Base-by-base conservation (phyloP, 2,888 invertebrate genomes). In the Lysandra coridon region DNA sequence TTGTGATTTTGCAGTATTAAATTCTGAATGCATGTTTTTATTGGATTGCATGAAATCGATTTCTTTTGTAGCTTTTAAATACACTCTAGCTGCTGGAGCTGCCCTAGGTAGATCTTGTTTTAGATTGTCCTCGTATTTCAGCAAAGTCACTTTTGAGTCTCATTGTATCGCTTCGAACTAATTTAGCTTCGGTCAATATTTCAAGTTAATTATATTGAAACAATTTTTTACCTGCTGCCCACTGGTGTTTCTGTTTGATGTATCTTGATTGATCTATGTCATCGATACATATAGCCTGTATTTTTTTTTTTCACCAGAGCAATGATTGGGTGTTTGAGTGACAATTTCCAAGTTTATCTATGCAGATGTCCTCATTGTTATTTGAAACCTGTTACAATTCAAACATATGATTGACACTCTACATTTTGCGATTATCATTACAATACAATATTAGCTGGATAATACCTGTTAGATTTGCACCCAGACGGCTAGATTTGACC, bases 101-200 rank as follows among this genome's bases (percentile, higher is more conserved):
- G 88, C 90, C 89, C 89, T 89, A 88, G 93, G 92, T 92, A 93
- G 94, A 93, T 94, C 89, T 90, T 88, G 90, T 91, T 90, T 91
- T 81, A 92, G 94, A 94, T 94, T 92, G 92, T 91, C 91, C 87
- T 86, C 85, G 87, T 86, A 87, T 89, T 69, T 69, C 88, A 88
- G 92, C 91, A 87, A 82, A 90, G 93, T 94, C 94, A 94, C 87
- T 90, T 86, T 57, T 4, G 57, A 57, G 57, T 57, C 57, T 88
- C 88, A 89, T 90, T 92, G 91, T 92, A 84, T 89, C 85, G 88
- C 88, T 89, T 86, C 87, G 87, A 88, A 87, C 89, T 89, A 90
- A 91, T 90, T 90, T 89, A 88, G 88, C 90, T 88, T 88, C 85
- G 87, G 88, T 90, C 87, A 85, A 84, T 86, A 89, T 89, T 91